Conservation (phyloP, 2,113 vertebrate genomes). For the Gymnarchus niloticus region DNA sequence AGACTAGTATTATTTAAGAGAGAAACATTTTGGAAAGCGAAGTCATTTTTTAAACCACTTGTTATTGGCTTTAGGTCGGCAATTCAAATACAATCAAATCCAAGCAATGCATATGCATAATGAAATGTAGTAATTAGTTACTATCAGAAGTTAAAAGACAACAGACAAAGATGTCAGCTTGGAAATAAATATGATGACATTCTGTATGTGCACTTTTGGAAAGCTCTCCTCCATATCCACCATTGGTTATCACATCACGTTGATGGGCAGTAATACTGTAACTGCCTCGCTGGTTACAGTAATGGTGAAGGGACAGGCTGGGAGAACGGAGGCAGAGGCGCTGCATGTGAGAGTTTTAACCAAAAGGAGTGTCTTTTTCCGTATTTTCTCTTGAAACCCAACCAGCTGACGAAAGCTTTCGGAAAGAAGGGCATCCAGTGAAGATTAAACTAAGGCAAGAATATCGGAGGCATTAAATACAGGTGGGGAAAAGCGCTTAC, state of each 20-base stretch:
- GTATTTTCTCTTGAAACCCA: neutral
- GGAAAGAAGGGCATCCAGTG: neutral
- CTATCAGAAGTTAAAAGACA: neutral
- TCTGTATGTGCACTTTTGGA: neutral
- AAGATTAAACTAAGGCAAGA: neutral
- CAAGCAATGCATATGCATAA: neutral
- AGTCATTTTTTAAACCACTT: neutral
- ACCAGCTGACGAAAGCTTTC: neutral
- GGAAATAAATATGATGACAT: neutral
- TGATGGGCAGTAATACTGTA: constrained; percentile 16
- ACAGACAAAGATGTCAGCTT: neutral
- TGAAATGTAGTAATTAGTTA: neutral
- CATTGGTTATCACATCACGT: neutral
- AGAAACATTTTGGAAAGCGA: neutral
- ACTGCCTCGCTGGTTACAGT: neutral
- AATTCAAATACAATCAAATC: neutral
- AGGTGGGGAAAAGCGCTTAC: neutral
- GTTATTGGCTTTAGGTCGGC: neutral
- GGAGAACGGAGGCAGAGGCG: neutral
- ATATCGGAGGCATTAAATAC: neutral
- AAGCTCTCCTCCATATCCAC: neutral
- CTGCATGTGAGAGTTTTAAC: neutral
- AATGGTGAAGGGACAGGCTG: neutral
- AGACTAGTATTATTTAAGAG: no score
- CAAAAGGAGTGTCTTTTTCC: neutral